Evolutionary conservation across 92 coral and sea anemone species (phyloP).

Genomic region (Parazoanthus darwini): DNA sequence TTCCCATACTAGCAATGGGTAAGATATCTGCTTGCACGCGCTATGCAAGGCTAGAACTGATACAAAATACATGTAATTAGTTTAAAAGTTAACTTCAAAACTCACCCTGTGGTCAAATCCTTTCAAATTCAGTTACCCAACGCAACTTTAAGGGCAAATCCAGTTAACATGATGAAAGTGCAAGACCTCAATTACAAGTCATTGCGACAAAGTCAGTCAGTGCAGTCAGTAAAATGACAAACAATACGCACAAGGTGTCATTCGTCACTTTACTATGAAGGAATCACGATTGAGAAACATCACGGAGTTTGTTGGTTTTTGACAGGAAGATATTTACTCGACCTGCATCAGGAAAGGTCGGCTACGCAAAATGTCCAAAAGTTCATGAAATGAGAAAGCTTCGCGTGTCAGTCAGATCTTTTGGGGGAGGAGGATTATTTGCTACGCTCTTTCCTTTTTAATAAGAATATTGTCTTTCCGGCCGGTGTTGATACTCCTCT

Average conservation of each 20-base stretch:
- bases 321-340: neutral
- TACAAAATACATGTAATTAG: neutral
- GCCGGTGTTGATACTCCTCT: too few relatives aligned
- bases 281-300: neutral
- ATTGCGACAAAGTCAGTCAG: slow-evolving; percentile 1
- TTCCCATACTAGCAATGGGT: too few relatives aligned
- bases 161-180: neutral
- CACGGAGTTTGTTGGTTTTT: neutral
- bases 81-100: neutral
- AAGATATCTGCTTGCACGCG: neutral
- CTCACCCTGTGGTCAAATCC: neutral
- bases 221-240: neutral
- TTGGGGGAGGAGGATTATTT: too few relatives aligned
- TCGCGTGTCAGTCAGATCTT: too few relatives aligned
- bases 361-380: neutral
- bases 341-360: neutral
- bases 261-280: neutral
- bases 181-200: neutral
- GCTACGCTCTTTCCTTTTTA: too few relatives aligned
- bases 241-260: neutral
- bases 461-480: too few relatives aligned
- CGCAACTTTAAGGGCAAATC: neutral
- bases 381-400: too few relatives aligned
- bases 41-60: neutral
- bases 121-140: neutral